phyloP scores from a whole-genome alignment of 2,113 vertebrate genomes.

The Apteryx owenii region DNA sequence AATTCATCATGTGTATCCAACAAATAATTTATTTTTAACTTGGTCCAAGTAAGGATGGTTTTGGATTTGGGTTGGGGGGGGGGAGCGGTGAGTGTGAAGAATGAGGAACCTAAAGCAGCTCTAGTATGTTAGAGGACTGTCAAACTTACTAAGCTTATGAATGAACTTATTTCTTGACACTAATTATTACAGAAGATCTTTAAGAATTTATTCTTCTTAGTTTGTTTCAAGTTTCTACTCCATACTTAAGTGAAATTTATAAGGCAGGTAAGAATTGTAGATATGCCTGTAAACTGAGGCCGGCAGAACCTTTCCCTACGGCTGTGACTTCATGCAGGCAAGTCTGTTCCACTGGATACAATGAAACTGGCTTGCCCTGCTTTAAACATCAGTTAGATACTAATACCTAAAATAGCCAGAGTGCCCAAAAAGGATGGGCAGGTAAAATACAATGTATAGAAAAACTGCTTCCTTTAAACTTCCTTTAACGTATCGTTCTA shows the following conservation, averaged over 20 bases:
- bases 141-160: not conserved
- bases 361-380: not conserved
- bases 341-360: not conserved
- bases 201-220: not conserved
- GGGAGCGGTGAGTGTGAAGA: not conserved
- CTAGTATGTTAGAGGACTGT: not conserved
- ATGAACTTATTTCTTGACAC: not conserved
- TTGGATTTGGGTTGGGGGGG: not conserved
- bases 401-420: not conserved
- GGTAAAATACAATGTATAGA: not conserved
- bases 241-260: not conserved
- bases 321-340: not conserved
- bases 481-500: not conserved
- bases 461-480: not conserved
- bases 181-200: not conserved
- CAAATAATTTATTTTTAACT: not conserved
- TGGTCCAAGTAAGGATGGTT: not conserved
- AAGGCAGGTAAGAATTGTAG: not conserved
- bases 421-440: not conserved
- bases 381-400: not conserved
- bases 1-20: not conserved
- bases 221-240: not conserved
- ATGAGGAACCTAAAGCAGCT: not conserved
- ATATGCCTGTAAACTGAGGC: not conserved
- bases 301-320: not conserved